A percentile compares a stretch with the other conserved stretches of the same genome.
These are phyloP conservation scores for Aegotheles bennettii DNA, from an alignment of 2,113 vertebrate species.

Conservation along the genomic window DNA sequence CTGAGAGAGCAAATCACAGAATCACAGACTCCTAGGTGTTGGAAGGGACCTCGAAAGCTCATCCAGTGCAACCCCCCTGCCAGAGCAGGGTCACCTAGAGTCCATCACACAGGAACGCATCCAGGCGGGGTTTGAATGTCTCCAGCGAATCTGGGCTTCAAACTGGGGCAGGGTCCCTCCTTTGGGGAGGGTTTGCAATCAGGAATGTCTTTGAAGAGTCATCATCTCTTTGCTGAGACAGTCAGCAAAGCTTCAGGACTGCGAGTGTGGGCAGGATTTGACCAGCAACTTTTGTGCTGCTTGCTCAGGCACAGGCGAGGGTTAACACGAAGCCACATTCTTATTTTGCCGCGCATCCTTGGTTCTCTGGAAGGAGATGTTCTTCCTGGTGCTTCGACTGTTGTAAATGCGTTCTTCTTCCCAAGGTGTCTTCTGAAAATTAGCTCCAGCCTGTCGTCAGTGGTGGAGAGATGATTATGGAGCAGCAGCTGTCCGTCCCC, in stretches of 20 bases:
- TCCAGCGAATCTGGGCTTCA: neutral
- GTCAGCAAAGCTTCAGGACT: neutral
- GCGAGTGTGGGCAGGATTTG: neutral
- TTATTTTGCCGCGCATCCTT: conserved; percentile 3
- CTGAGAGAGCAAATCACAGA: neutral
- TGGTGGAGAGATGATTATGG: conserved; percentile 53
- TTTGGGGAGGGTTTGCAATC: neutral
- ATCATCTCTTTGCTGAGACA: neutral
- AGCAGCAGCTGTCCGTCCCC: conserved; percentile 59
- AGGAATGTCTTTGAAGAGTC: neutral
- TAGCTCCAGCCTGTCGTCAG: conserved; percentile 21
- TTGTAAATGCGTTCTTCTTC: conserved; percentile 51
- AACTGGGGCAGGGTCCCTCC: neutral
- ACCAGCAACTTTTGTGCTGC: neutral
- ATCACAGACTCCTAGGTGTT: no score
- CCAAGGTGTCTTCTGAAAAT: conserved; percentile 54
- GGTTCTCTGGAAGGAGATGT: conserved; percentile 29
- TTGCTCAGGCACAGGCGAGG: neutral
- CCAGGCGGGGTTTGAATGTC: no score
- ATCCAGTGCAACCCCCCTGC: no score
- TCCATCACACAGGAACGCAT: no score
- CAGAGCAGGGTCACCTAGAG: no score
- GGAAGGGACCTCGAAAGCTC: no score
- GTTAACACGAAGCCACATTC: conserved; percentile 21
- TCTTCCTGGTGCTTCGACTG: conserved; percentile 14